Base-by-base conservation (phyloP, 2,888 invertebrate species). In the Loripinus fragilis region DNA sequence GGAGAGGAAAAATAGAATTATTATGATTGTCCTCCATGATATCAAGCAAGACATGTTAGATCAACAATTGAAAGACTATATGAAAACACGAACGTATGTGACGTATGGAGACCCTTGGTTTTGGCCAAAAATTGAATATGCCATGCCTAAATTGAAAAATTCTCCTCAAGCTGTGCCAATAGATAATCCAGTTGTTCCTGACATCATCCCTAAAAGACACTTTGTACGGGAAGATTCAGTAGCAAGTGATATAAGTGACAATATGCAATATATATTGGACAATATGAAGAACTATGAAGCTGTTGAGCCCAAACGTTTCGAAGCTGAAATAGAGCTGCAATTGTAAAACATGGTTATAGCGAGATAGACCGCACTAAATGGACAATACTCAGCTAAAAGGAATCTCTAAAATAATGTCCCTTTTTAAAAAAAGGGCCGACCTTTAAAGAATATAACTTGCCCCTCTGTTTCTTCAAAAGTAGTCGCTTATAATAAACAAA, bases 11-110 rank as follows among this genome's bases (percentile, higher is more conserved):
- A 95, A 96, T 92, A 95, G 96, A 92, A 95, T 97, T 86, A 97
- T 98, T 87, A 96, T 97, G 81, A 96, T 98, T 86, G 94, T 97
- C 77, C 95, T 97, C 87, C 97, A 96, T 84, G 97, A 97, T 94
- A 96, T 97, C 88, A 96, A 96, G 35, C 96, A 96, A 86, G 96
- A 96, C 92, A 96, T 97, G 7, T 33, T 79, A 48, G 73, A 76
- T 3, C 35, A 28, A 5, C 52, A 75, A 5, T 33, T 78, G 45
- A 76, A 71, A 70, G 33, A 69, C 15, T 79, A 76, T 30, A n/a
- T 78, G n/a, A 76, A 79, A 66, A 76, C 76, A 3, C 42, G 66
- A 25, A 73, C 76, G 20, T 69, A 69, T 28, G 25, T 69, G 48
- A 28, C 28, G 23, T 69, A 69, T 30, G 33, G 64, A 25, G 30